Base-by-base conservation (phyloP, 1,140 invertebrate genomes). In the Leptoteleia sp. region DNA sequence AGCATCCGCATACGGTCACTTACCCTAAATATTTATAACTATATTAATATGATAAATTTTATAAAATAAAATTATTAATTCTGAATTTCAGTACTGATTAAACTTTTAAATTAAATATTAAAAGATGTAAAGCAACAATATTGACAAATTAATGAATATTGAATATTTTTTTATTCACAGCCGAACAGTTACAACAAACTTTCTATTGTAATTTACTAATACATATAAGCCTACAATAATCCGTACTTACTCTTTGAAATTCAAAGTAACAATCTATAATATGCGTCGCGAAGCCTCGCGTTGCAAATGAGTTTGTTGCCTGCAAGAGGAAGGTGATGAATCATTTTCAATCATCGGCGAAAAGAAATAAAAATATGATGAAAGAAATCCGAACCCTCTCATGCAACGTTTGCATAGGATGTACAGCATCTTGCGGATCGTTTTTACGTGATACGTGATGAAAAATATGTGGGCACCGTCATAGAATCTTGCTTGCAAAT, bases 401-500 rank as follows among this genome's bases (percentile, higher is more conserved):
- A 43, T 43, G 47, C 38, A 16, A 35, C 29, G 31, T 57, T 45
- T 47, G 40, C 15, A 22, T 15, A 64, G 22, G 43, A 48, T 13
- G n/a, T n/a, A n/a, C n/a, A n/a, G 27, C 40, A 12, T 45, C 54
- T 59, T 33, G 19, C 22, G 25, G 31, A 1, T 52, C 12, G 35
- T 52, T 47, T 42, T 50, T 19, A 61, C 38, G 16, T 38, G 55
- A 45, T 17, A 45, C 11, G 48, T 64, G 68, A 64, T 61, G 57
- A 72, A 72, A 72, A 33, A 15, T 25, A 72, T 72, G 68, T 72
- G 68, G 68, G 68, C 68, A 72, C 68, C 68, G 40, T 48, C 57
- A 72, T 72, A 55, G 52, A 64, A 62, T 62, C 68, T 72, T 64
- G 31, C 54, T 55, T 72, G 68, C 68, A 64, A 62, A 64, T 72